Base-by-base conservation (phyloP, 2,888 invertebrate genomes). In the Lasioglossum vierecki region DNA sequence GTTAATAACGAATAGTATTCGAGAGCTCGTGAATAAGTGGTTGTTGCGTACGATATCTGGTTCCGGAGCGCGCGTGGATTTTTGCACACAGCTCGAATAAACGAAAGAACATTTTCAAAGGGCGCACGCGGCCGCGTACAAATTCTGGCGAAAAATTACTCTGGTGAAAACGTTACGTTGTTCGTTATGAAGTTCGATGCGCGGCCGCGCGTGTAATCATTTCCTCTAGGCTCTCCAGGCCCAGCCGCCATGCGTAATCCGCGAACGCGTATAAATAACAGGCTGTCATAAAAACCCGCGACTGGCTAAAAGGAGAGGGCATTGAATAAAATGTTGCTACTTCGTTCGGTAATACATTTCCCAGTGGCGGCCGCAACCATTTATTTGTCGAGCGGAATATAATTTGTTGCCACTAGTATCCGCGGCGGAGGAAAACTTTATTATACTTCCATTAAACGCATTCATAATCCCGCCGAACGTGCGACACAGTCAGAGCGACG, bases 1-100 rank as follows among this genome's bases (percentile, higher is more conserved):
- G 84, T 86, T 89, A 89, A 89, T 85, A 86, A 89, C 77, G 82
- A 81, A 82, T 82, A 70, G 22, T 72, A 79, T 87, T 81, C 57
- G 53, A 71, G 53, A 30, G 74, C 22, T 11, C 5, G 73, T 57
- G 46, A 83, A 80, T 63, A 80, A 77, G 39, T 80, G 35, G 26
- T 9, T 18, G 22, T 46, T 44, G n/a, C 30, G 15, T 22, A 13
- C 73, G 30, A 30, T 57, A 57, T 57, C 57, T 11, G 57, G n/a
- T 57, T 15, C 0, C 63, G 63, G 15, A 18, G 13, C 13, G n/a
- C 71, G 26, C 18, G 15, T 22, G 5, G 41, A 63, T 49, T 80
- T 75, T 13, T 46, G 26, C 46, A 57, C 22, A 18, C 8, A 22
- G 26, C 11, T 13, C 13, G 18, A n/a, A 77, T 11, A 15, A 57